These are phyloP conservation scores for Takifugu flavidus DNA, from an alignment of 2,113 vertebrate species.

Conservation along the genomic window DNA sequence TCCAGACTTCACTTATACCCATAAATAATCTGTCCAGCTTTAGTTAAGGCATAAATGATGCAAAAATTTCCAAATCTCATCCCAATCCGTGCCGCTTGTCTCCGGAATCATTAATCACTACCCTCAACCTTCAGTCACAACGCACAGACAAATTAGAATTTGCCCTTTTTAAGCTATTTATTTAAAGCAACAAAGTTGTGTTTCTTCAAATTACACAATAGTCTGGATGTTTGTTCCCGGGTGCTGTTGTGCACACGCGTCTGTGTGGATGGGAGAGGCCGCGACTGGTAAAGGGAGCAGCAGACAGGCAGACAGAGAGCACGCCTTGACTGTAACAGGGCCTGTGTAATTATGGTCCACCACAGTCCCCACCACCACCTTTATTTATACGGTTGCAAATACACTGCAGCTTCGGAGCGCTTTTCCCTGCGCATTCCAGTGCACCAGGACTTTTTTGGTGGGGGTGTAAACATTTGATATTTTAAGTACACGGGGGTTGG, in stretches of 20 bases:
- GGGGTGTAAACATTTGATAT: slow-evolving; percentile 68
- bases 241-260: not conserved
- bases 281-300: slow-evolving; percentile 43
- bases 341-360: slow-evolving; percentile 79
- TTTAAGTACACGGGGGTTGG: slow-evolving; percentile 41
- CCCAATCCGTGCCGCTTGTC: no score
- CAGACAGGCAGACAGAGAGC: slow-evolving; percentile 68
- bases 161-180: not conserved
- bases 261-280: slow-evolving; percentile 51
- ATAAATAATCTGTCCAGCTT: no score
- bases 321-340: slow-evolving; percentile 69
- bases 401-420: slow-evolving; percentile 60
- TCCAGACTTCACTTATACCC: no score
- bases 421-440: slow-evolving; percentile 69
- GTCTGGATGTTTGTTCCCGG: slow-evolving; percentile 27
- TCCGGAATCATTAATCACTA: not conserved
- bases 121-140: not conserved
- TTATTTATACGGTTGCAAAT: slow-evolving; percentile 78
- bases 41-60: no score
- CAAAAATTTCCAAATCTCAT: no score
- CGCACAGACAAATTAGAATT: slow-evolving; percentile 11
- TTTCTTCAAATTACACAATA: slow-evolving; percentile 52
- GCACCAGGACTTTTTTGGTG: slow-evolving; percentile 65
- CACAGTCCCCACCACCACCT: slow-evolving; percentile 69
- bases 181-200: not conserved